These are phyloP conservation scores for Gracilinanus agilis DNA, from an alignment of 2,113 vertebrate genomes.

Conservation along the genomic window DNA sequence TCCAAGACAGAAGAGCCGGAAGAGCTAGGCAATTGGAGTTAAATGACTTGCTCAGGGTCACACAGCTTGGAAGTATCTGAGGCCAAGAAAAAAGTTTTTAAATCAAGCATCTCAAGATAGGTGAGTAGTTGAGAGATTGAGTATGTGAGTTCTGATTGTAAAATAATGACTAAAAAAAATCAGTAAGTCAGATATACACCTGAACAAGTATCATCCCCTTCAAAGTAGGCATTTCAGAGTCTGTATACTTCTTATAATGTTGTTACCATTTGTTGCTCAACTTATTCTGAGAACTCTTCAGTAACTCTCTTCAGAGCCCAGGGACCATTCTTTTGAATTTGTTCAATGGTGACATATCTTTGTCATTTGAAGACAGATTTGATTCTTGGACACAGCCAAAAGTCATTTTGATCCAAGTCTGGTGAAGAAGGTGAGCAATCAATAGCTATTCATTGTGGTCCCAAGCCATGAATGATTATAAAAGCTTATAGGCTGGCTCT, in stretches of 20 bases:
- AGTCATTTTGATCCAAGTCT: not conserved
- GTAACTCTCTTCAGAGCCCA: not conserved
- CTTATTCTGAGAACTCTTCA: conserved; percentile 33
- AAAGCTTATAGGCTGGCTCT: conserved; percentile 33
- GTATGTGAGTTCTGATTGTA: not conserved
- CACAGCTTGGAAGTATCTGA: too few relatives aligned
- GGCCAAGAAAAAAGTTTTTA: not conserved
- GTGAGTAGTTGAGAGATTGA: not conserved
- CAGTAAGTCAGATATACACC: not conserved
- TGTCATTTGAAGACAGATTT: conserved; percentile 40
- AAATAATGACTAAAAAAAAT: not conserved
- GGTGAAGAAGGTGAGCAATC: conserved; percentile 31
- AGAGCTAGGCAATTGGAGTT: too few relatives aligned
- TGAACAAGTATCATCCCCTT: not conserved
- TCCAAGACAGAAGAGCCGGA: too few relatives aligned
- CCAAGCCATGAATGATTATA: not conserved
- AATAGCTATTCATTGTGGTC: not conserved
- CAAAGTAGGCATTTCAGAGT: conserved; percentile 1
- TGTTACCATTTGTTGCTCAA: conserved; percentile 33
- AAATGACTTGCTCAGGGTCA: too few relatives aligned
- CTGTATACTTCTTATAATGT: conserved; percentile 53
- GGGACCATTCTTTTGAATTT: conserved; percentile 32
- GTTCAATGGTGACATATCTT: not conserved
- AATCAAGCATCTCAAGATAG: not conserved
- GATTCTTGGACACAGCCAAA: conserved; percentile 46